Conservation (phyloP, 2,888 invertebrate genomes). For the Brachynemurus nebulosus region DNA sequence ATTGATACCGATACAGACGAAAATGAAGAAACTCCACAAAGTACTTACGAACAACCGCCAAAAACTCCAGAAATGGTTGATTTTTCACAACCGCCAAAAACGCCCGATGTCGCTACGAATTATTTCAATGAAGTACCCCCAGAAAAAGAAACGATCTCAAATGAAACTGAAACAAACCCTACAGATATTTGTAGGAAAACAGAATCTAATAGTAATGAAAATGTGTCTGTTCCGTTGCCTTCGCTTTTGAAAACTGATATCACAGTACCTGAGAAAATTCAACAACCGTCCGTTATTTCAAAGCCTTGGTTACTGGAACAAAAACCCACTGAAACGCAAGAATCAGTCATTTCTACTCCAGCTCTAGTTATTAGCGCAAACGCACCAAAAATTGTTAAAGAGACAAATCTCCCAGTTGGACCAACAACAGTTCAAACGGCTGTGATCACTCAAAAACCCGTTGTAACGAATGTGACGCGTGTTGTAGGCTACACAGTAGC, state of each 20-base stretch:
- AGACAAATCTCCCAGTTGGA: slow-evolving; percentile 14
- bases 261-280: slow-evolving; percentile 4
- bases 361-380: slow-evolving; percentile 16
- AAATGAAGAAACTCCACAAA: slow-evolving; percentile 38
- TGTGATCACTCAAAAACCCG: not conserved
- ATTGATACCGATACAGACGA: slow-evolving; percentile 81
- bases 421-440: slow-evolving; percentile 14
- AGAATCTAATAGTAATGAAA: too few species aligned
- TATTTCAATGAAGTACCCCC: slow-evolving; percentile 27
- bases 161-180: not conserved
- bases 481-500: not conserved
- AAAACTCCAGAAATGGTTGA: slow-evolving; percentile 35
- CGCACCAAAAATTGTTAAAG: slow-evolving; percentile 12
- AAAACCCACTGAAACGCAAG: not conserved
- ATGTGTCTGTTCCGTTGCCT: too few species aligned
- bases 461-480: not conserved
- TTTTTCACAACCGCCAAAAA: slow-evolving; percentile 38
- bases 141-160: not conserved
- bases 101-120: slow-evolving; percentile 38
- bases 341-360: not conserved
- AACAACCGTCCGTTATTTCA: slow-evolving; percentile 6
- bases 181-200: too few species aligned
- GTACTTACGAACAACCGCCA: slow-evolving; percentile 33
- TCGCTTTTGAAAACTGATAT: slow-evolving; percentile 2
- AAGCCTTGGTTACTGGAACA: slow-evolving; percentile 2